Base-by-base conservation (phyloP, 2,113 vertebrate genomes). In the Hylia prasina region DNA sequence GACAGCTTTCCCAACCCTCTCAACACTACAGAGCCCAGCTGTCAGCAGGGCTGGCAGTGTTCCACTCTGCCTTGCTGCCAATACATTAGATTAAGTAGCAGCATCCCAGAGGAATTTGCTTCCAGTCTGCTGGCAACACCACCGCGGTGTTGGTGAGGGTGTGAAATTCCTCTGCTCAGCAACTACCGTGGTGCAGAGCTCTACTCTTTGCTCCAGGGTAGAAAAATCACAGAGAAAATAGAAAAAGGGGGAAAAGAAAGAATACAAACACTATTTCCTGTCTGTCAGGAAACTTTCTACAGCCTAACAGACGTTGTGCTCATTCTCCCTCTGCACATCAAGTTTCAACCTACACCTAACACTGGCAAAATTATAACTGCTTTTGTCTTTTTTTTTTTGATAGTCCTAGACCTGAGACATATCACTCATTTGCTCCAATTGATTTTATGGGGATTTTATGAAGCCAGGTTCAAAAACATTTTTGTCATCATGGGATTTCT, bases 101-200 rank as follows among this genome's bases (percentile, higher is more conserved):
- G 47, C 60, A 83, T 75, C 91, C 87, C 89, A 64, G 80, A 58
- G 71, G 69, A 37, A 87, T 90, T 80, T 64, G 47, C 76, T 89
- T 94, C 71, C 80, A 87, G 54, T 47, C 83, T 73, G 91, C 72
- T 82, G 95, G 86, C 87, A 92, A 17, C 60, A 70, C 47, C 44
- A 72, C 24, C 0, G 0, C 10, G 24, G 19, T 4, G 3, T 14
- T 61, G 56, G 71, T 77, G n/a, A 80, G 58, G 14, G 71, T 71
- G 80, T 48, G 91, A 94, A 94, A 95, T 92, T 84, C 94, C 76
- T 71, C 57, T 30, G 37, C 69, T 81, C 57, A 93, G 11, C 16
- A 54, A 9, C 60, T 22, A 30, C 0, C 0, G 0, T 33, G 35
- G 64, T 40, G 44, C 24, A 66, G 39, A 78, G 44, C 65, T 86